These are phyloP conservation scores for Excalfactoria chinensis DNA, from an alignment of 2,113 vertebrate genomes.

Conservation along the genomic window DNA sequence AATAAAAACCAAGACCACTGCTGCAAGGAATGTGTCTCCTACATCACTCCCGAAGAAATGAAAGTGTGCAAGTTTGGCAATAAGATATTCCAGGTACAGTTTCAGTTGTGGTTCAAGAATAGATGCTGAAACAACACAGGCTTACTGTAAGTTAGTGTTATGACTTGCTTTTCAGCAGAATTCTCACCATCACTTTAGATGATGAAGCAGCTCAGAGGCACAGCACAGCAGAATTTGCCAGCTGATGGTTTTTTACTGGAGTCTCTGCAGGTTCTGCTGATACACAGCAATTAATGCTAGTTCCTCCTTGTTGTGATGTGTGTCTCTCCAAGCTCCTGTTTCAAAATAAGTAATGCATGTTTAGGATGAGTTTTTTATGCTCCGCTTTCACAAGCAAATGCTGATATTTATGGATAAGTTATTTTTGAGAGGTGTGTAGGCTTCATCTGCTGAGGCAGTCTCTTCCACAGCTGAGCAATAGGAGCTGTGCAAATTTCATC, in stretches of 20 bases:
- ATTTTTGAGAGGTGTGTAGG: not conserved
- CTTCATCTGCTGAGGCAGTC: not conserved
- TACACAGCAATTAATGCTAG: not conserved
- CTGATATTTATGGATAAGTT: not conserved
- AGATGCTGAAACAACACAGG: not conserved
- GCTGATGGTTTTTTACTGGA: not conserved
- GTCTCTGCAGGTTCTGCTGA: not conserved
- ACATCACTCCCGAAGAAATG: constrained; percentile 84
- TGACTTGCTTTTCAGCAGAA: not conserved
- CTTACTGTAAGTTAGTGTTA: not conserved
- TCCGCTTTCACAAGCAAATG: not conserved
- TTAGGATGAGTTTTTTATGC: not conserved
- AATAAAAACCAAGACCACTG: constrained; percentile 75
- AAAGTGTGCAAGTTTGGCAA: constrained; percentile 92
- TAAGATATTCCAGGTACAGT: constrained; percentile 92
- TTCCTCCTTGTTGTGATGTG: not conserved
- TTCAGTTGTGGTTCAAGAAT: not conserved
- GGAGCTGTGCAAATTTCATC: not conserved
- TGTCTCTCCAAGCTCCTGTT: not conserved
- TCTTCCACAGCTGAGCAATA: not conserved
- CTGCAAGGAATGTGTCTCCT: constrained; percentile 90
- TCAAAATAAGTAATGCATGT: not conserved
- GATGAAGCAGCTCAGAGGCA: not conserved
- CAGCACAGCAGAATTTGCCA: not conserved
- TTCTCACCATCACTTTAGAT: not conserved